These are phyloP conservation scores for Slavum lentiscoides DNA, from an alignment of 2,888 invertebrate genomes.

Conservation along the genomic window DNA sequence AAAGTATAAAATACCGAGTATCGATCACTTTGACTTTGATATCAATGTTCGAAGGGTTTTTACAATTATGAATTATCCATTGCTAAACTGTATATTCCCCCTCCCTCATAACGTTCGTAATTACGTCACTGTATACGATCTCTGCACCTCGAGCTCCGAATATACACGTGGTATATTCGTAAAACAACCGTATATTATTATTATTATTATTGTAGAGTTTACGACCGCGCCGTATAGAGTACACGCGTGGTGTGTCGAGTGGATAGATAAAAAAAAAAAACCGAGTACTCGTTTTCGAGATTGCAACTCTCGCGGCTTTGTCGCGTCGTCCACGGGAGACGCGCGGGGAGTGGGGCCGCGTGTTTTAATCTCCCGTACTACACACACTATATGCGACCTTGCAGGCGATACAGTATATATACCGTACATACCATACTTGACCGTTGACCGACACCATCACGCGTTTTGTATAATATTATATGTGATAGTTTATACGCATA, in stretches of 20 bases:
- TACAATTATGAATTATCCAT: too few species aligned
- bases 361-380: conserved; percentile 11
- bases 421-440: conserved; percentile 4
- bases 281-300: conserved; percentile 17
- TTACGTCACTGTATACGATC: not conserved
- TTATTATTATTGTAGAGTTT: conserved; percentile 24
- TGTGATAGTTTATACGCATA: not conserved
- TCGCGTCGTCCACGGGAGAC: not conserved
- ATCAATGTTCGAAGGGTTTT: too few species aligned
- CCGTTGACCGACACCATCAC: conserved; percentile 34
- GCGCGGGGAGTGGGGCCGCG: not conserved
- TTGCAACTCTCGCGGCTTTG: conserved; percentile 25
- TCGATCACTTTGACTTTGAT: too few species aligned
- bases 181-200: not conserved
- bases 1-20: too few species aligned
- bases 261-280: conserved; percentile 3
- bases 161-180: not conserved
- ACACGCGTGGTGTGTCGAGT: conserved; percentile 3
- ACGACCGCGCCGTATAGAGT: conserved; percentile 2
- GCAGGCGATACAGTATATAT: conserved; percentile 14
- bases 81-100: too few species aligned
- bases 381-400: conserved; percentile 13
- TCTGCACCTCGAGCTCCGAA: not conserved
- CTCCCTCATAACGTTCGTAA: too few species aligned
- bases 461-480: conserved; percentile 12